These are phyloP conservation scores for Peromyscus leucopus DNA, from an alignment of 2,113 vertebrate species.

Conservation along the genomic window DNA sequence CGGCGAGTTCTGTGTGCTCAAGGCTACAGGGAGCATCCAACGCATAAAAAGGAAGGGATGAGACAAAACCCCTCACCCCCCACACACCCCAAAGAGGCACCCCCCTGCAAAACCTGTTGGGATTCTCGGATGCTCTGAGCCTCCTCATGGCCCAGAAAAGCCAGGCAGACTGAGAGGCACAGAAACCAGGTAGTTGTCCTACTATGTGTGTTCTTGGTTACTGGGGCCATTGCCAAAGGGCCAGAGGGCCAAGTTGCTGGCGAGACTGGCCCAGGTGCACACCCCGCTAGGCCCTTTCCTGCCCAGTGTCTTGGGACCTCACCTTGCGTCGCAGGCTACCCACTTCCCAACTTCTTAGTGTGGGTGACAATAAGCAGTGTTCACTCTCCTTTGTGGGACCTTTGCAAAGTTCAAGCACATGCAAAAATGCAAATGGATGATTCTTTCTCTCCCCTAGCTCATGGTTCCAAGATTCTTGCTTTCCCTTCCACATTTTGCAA, in stretches of 20 bases:
- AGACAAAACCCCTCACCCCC: neutral
- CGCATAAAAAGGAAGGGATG: no score
- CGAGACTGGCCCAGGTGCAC: accelerated
- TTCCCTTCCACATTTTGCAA: neutral
- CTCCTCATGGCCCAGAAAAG: neutral
- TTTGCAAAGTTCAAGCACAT: neutral
- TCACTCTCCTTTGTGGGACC: accelerated
- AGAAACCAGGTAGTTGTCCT: neutral
- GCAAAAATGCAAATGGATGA: neutral
- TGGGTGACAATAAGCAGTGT: accelerated
- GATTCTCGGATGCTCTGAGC: accelerated
- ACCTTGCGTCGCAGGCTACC: neutral
- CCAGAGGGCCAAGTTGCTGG: neutral
- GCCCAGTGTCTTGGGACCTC: no score
- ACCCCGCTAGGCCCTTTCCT: neutral
- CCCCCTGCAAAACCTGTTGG: neutral
- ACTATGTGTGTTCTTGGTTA: accelerated
- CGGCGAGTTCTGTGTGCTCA: neutral
- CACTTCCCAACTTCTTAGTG: neutral
- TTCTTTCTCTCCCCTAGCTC: neutral
- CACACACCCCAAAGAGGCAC: neutral
- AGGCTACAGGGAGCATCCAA: neutral
- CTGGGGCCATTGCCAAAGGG: neutral
- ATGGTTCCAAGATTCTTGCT: neutral
- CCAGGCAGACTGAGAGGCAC: neutral